Percentiles rank a stretch among this genome's conserved stretches.
These are phyloP conservation scores for Turritopsis dohrnii DNA, from an alignment of 30 jellyfish, hydroid and myxozoan genomes.

Conservation along the genomic window DNA sequence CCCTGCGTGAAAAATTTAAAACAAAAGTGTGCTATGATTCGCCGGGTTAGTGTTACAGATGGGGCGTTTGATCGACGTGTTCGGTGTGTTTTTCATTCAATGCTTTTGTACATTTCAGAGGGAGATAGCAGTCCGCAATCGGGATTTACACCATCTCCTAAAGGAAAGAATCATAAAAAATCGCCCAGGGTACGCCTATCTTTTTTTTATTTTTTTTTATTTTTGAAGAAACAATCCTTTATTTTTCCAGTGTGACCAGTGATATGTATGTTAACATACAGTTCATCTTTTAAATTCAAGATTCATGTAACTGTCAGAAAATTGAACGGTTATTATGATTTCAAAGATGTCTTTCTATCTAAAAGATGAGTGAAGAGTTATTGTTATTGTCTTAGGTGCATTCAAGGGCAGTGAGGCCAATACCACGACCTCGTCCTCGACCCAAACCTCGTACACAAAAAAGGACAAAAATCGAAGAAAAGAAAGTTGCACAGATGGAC, in stretches of 20 bases:
- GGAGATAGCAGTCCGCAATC: slow-evolving; percentile 54
- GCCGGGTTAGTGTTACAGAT: slow-evolving; percentile 38
- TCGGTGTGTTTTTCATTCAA: background rate
- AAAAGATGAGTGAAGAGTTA: too few species aligned
- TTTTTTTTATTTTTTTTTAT: too few species aligned
- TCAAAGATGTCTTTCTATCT: too few species aligned
- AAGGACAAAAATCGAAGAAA: background rate
- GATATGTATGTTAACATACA: too few species aligned
- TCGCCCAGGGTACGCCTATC: background rate
- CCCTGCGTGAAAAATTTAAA: slow-evolving; percentile 72
- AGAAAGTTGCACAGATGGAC: background rate
- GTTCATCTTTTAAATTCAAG: too few species aligned
- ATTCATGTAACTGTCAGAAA: too few species aligned
- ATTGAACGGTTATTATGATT: too few species aligned
- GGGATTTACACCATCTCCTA: slow-evolving; percentile 74
- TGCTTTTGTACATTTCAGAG: slow-evolving; percentile 10
- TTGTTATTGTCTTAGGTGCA: background rate
- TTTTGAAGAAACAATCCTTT: too few species aligned
- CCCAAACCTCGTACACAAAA: slow-evolving; percentile 2
- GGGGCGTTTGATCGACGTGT: background rate
- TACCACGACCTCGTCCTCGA: slow-evolving; percentile 8
- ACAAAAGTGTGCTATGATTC: slow-evolving; percentile 62
- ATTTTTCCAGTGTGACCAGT: too few species aligned
- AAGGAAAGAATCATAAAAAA: background rate
- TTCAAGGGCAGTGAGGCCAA: slow-evolving; percentile 5